Base-by-base conservation (phyloP, 1,140 invertebrate genomes). In the Dryas iulia region DNA sequence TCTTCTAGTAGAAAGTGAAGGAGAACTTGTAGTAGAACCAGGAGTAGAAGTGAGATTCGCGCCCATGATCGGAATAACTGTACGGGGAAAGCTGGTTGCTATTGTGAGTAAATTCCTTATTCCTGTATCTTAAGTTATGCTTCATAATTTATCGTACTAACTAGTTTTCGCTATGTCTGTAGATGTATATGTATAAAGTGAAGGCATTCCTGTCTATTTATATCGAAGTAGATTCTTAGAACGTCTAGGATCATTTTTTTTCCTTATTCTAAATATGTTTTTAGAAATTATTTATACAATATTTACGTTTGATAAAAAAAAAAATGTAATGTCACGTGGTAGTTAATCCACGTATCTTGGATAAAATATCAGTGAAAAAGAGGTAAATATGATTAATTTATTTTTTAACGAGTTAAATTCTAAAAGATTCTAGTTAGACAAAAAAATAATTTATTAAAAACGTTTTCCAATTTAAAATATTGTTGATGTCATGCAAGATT, bases 11-110 rank as follows among this genome's bases (percentile, higher is more conserved):
- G 95, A 96, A 72, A 90, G 92, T 39, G 93, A 94, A 59, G 96
- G 94, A 0, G 94, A 96, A 78, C 91, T 99, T 53, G 92, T 95
- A 24, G 94, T 99, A 47, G 96, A 98, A 79, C 94, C 98, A 0
- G 98, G 98, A 0, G 96, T 98, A 0, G 95, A 95, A 76, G 91
- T 99, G 10, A 93, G 95, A 58, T 98, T 99, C 90, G 95, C 95
- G 3, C 96, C 97, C 2, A 97, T 97, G 92, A 95, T 97, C 77
- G 98, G 98, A 59, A 96, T 99, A 74, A 98, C 97, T 30, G 96
- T 99, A 18, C 94, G 95, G 79, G 98, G 98, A 73, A 94, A 95
- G 73, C 91, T 99, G 5, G 95, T 94, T 60, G 97, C 97, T 30
- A 94, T 96, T 94, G 98, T 98, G 94, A 95, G 94, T 87, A 24